Percentiles rank a stretch among this genome's conserved stretches.
Evolutionary conservation across 1,140 invertebrate species (phyloP).

Genomic region (Metaphire vulgaris): DNA sequence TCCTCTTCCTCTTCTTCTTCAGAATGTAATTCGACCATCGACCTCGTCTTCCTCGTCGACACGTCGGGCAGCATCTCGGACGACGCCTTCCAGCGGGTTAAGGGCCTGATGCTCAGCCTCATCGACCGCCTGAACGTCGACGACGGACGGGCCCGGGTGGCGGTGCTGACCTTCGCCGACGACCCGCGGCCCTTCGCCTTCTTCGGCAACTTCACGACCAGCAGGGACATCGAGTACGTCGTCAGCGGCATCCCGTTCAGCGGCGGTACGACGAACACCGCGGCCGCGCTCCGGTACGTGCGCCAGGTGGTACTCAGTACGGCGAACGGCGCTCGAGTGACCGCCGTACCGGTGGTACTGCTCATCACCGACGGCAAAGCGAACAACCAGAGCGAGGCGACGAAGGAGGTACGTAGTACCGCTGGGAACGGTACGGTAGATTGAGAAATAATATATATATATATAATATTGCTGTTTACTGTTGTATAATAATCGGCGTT

Average conservation of each 20-base stretch:
- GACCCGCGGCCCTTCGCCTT: background rate
- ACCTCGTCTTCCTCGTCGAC: conserved; percentile 24
- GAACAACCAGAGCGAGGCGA: conserved; percentile 17
- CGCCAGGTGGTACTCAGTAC: conserved; percentile 25
- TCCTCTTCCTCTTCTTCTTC: background rate
- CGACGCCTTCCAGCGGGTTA: background rate
- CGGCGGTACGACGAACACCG: conserved; percentile 26
- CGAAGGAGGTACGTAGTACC: conserved; percentile 10
- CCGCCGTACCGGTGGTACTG: conserved; percentile 20
- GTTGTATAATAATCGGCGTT: no score
- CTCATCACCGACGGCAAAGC: conserved; percentile 28
- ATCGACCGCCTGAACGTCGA: background rate
- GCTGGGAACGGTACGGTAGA: no score
- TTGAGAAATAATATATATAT: background rate
- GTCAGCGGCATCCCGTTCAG: conserved; percentile 7
- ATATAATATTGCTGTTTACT: no score
- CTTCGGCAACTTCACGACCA: background rate
- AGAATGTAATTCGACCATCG: background rate
- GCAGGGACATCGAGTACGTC: conserved; percentile 9
- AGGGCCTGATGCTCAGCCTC: background rate
- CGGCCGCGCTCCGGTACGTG: conserved; percentile 27
- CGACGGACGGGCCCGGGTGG: background rate
- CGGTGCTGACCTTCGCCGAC: conserved; percentile 1
- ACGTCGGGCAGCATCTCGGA: conserved; percentile 20
- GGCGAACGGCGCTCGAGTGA: conserved; percentile 22